Conservation (phyloP, 2,888 invertebrate species). For the Eilema griseolum region DNA sequence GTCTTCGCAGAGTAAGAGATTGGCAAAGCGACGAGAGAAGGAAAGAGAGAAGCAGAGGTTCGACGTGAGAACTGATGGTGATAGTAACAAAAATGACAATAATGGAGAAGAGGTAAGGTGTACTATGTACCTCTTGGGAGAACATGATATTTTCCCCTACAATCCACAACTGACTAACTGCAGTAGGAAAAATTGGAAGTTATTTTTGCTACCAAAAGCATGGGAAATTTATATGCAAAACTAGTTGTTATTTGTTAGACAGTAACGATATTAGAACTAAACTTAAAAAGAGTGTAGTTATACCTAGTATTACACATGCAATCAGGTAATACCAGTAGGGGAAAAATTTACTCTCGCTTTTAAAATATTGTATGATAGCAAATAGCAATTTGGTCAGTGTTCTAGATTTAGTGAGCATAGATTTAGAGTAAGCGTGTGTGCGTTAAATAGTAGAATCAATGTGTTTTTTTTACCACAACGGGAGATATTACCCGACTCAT, state of each 20-base stretch:
- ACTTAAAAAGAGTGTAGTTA: no score
- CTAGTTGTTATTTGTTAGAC: no score
- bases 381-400: background rate
- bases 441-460: background rate
- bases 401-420: background rate
- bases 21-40: slow-evolving; percentile 94
- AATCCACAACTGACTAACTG: background rate
- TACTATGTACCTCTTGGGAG: background rate
- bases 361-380: background rate
- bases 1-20: slow-evolving; percentile 96
- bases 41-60: slow-evolving; percentile 89
- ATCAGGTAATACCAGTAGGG: no score
- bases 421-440: background rate
- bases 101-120: slow-evolving; percentile 74
- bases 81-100: slow-evolving; percentile 79
- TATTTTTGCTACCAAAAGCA: background rate
- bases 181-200: background rate
- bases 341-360: background rate
- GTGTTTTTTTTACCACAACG: no score
- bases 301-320: no score
- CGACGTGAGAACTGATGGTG: slow-evolving; percentile 66
- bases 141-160: background rate
- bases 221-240: no score
- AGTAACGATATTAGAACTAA: no score
- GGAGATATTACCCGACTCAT: no score